Base-by-base conservation (phyloP, 2,888 invertebrate species). In the Phania funesta region DNA sequence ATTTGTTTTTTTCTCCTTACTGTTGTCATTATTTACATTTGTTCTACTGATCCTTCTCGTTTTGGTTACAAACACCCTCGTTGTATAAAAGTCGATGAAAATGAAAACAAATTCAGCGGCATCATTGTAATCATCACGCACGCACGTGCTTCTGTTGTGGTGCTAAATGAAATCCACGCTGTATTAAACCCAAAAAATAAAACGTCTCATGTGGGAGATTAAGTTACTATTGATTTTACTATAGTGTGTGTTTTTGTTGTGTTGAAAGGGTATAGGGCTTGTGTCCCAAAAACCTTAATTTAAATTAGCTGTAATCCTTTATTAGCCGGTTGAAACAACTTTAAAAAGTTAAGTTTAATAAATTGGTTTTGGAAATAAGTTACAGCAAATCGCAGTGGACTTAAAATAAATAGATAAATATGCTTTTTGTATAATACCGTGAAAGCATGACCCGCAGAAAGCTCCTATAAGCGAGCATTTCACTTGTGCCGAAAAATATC, bases 291-390 rank as follows among this genome's bases (percentile, higher is more conserved):
- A 50, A 20, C 18, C 22, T 50, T 85, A 85, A 87, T 88, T 89
- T 86, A 87, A 90, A 89, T 89, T 86, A 87, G 86, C 85, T 85
- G 82, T 89, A 89, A 89, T 87, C 89, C 87, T 73, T 81, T 73
- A 62, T 73, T 73, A 73, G 73, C 52, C 60, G 38, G n/a, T 13
- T 32, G 52, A 68, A 24, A 50, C 18, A 67, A 52, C 16, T 3
- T 16, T 2, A 29, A 41, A 3, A 35, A 11, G 13, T 26, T 22
- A 64, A 65, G 56, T 74, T 54, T 16, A 68, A 70, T 68, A 68
- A 38, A 70, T 76, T 60, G 48, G 24, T 16, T 58, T 56, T 16
- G 3, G 2, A 16, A 5, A 8, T 18, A 35, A 38, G 9, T 0
- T 22, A 22, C 3, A 22, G 8, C 11, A 48, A 22, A n/a, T 13